These are phyloP conservation scores for Borostomias antarcticus DNA, from an alignment of 2,797 vertebrate genomes.

Conservation along the genomic window DNA sequence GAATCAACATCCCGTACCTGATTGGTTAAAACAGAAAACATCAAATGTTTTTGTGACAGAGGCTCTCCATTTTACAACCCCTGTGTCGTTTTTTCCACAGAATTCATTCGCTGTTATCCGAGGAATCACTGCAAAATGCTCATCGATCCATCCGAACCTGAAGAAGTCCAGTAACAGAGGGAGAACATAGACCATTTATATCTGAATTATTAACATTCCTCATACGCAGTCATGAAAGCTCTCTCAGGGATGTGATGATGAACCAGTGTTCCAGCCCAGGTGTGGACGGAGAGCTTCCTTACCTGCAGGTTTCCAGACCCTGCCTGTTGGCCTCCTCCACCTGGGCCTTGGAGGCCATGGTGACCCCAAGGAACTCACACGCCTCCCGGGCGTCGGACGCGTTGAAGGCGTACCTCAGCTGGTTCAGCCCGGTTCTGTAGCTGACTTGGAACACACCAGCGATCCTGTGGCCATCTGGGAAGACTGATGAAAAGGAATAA, in stretches of 20 bases:
- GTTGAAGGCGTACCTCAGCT: slow-evolving; percentile 63
- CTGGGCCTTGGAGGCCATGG: slow-evolving; percentile 71
- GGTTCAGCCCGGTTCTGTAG: slow-evolving; percentile 21
- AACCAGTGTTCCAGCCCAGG: not conserved
- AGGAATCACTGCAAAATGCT: slow-evolving; percentile 75
- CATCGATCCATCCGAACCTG: slow-evolving; percentile 80
- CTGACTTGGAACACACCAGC: slow-evolving; percentile 68
- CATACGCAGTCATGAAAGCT: not conserved
- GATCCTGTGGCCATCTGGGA: slow-evolving; percentile 58
- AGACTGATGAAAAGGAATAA: slow-evolving; percentile 49
- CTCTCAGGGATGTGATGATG: not conserved
- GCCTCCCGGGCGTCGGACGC: slow-evolving; percentile 65
- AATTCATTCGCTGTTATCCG: slow-evolving; percentile 46
- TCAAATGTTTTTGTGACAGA: slow-evolving; percentile 57
- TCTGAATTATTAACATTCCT: too few relatives aligned
- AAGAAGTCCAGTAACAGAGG: too few relatives aligned
- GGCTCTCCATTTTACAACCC: slow-evolving; percentile 70
- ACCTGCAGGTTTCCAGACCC: slow-evolving; percentile 81
- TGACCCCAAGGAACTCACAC: slow-evolving; percentile 59
- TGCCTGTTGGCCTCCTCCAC: slow-evolving; percentile 54
- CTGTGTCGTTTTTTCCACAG: slow-evolving; percentile 66
- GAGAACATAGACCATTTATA: too few relatives aligned
- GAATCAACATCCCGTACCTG: slow-evolving; percentile 61
- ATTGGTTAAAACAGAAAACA: slow-evolving; percentile 77
- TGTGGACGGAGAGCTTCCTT: not conserved